Evolutionary conservation across 2,797 vertebrate genomes (phyloP).

Genomic region (Dicrostonyx torquatus): DNA sequence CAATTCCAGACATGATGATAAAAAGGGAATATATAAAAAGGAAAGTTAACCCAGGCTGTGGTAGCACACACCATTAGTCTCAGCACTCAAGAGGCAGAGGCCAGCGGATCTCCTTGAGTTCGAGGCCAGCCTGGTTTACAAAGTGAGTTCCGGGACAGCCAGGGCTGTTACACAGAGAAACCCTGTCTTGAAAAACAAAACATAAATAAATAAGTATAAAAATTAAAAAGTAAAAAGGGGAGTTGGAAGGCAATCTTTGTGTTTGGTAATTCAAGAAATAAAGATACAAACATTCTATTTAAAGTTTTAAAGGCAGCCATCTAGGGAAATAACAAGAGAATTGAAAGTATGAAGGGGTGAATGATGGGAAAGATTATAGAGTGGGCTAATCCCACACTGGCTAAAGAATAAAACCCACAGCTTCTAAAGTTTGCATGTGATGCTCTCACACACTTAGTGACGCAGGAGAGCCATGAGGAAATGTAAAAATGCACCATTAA

Average conservation of each 20-base stretch:
- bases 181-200: background rate
- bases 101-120: background rate
- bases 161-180: background rate
- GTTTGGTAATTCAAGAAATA: slow-evolving; percentile 15
- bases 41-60: background rate
- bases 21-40: too few species aligned
- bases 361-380: background rate
- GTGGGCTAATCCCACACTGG: background rate
- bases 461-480: background rate
- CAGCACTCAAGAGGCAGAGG: background rate
- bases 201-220: background rate
- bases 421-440: background rate
- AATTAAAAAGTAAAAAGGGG: background rate
- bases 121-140: background rate
- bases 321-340: background rate
- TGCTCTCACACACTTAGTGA: background rate
- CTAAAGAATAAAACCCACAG: background rate
- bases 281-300: background rate
- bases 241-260: background rate
- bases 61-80: background rate
- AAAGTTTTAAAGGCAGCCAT: background rate
- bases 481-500: background rate
- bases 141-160: background rate
- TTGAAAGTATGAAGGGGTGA: background rate
- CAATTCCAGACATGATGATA: too few species aligned